phyloP scores from a whole-genome alignment of 2,888 invertebrate genomes.

The Apotomis betuletana region DNA sequence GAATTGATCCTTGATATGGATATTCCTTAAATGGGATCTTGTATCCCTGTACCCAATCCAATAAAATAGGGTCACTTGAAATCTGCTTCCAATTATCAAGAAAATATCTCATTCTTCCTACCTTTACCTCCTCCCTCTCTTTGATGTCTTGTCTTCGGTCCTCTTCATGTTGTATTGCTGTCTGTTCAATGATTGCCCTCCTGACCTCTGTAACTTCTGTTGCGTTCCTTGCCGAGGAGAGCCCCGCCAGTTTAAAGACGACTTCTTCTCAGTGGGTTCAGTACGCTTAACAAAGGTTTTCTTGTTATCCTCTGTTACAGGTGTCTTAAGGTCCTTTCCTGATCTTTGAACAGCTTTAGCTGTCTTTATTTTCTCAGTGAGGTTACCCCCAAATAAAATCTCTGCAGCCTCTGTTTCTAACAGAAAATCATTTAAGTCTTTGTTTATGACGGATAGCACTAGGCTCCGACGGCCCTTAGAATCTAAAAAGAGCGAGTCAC shows the following conservation, averaged over 20 bases:
- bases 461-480: no score
- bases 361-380: no score
- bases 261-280: not conserved
- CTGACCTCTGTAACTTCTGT: not conserved
- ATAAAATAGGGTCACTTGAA: not conserved
- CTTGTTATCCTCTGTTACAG: not conserved
- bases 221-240: not conserved
- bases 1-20: no score
- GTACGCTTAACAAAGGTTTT: not conserved
- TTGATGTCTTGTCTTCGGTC: not conserved
- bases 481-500: no score
- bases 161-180: not conserved
- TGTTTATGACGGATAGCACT: no score
- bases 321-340: not conserved
- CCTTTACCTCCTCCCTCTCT: conserved; percentile 1
- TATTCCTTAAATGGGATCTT: not conserved
- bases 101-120: not conserved
- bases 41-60: not conserved
- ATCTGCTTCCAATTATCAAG: not conserved
- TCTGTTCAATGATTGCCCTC: not conserved
- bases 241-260: conserved; percentile 3
- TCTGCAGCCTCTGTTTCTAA: no score
- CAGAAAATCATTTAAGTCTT: no score
- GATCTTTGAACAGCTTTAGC: not conserved
- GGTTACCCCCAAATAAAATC: no score